Base-by-base conservation (phyloP, 1,140 invertebrate genomes). In the Drosophila bifasciata region DNA sequence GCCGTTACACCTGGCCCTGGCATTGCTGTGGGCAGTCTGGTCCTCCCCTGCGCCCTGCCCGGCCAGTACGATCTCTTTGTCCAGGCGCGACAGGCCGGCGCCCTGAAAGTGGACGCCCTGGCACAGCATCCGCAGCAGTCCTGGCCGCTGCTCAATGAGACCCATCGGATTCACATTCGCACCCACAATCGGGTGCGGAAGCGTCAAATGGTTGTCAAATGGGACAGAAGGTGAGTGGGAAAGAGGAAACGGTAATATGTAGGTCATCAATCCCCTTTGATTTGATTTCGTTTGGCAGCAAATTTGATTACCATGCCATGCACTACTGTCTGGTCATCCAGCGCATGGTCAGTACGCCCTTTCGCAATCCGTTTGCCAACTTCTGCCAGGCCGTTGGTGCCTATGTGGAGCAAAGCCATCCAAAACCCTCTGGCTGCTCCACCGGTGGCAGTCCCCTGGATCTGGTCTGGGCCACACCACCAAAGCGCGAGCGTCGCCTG, bases 51-150 rank as follows among this genome's bases (percentile, higher is more conserved):
- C 48, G 90, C 90, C 25, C 60, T 91, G 19, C 72, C 62, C 46
- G 90, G 90, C 5, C 89, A 90, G 52, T 91, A 91, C 59, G 90
- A 91, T 73, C 51, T 91, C 19, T 90, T 91, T 43, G 76, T 91
- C 9, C 76, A 72, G 53, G 83, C 90, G 3, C 76, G 79, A 5
- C 79, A 81, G 50, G 59, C 67, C 25, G 89, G 83, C 15, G 79
- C 80, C 0, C 64, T 91, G n/a, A 81, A 89, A 44, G 71, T 91
- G 45, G 86, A 91, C 50, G 84, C 81, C 2, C 70, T 79, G 50
- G 88, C 79, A 19, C 56, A 67, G 61, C 89, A 91, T 77, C 90
- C 90, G 11, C 81, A 85, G 13, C 71, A 74, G 39, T 49, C 61
- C 48, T 91, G 89, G 90, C 68, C 86, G 2, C 56, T 91, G 50